These are phyloP conservation scores for Pangasius mekongensis DNA, from an alignment of 2,797 vertebrate species.

Conservation along the genomic window DNA sequence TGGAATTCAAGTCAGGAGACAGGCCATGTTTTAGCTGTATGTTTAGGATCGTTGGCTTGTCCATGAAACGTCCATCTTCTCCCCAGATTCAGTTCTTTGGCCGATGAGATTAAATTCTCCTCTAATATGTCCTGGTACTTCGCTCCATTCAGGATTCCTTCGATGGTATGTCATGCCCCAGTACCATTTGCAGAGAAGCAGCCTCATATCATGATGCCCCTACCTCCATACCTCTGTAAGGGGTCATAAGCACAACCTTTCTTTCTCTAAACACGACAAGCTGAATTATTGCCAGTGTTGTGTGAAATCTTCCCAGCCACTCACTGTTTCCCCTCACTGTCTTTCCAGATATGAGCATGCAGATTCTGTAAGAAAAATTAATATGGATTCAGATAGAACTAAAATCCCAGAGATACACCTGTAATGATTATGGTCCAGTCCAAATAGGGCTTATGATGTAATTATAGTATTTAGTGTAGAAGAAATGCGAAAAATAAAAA, in stretches of 20 bases:
- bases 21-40: neutral
- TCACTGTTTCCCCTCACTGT: neutral
- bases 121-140: neutral
- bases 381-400: neutral
- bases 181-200: neutral
- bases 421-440: neutral
- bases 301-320: neutral
- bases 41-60: neutral
- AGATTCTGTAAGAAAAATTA: neutral
- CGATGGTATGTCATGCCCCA: too few relatives aligned
- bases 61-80: neutral
- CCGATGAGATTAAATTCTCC: neutral
- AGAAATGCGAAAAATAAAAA: neutral
- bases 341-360: neutral
- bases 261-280: neutral
- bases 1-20: neutral
- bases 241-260: neutral
- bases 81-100: neutral
- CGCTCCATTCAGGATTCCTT: neutral
- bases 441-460: neutral
- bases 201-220: neutral
- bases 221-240: neutral
- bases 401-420: neutral
- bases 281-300: neutral
- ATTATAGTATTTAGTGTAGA: neutral